Base-by-base conservation (phyloP, 2,797 vertebrate species). In the Catharus ustulatus region DNA sequence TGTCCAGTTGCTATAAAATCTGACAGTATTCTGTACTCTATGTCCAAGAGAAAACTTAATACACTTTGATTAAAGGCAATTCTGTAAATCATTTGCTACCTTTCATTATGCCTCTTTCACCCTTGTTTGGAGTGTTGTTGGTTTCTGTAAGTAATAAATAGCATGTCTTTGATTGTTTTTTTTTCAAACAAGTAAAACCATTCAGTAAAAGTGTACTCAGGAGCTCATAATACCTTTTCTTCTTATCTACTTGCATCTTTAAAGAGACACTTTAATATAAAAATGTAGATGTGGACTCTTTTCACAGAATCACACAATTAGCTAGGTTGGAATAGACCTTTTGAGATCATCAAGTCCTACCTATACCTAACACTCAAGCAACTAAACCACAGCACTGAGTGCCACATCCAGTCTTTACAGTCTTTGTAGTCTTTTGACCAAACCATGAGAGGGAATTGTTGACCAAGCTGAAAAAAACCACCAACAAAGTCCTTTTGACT, bases 201-300 rank as follows among this genome's bases (percentile, higher is more conserved):
- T 20, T 59, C 58, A 32, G 15, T 68, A 17, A 49, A 75, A 78
- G 45, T 38, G 4, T 79, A 54, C 15, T 45, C 46, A 75, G 18
- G 21, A 82, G 57, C 4, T 75, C 2, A 0, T 46, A 69, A 52
- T 32, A 38, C 2, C 7, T 42, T 42, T 84, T 74, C 77, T 49
- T 46, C 66, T 55, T 77, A 11, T 63, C 29, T 45, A 15, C 8
- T 38, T 68, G 15, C 15, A 76, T 62, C 22, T 73, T 63, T 34
- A 22, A 32, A 66, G n/a, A 54, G 16, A 21, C 4, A 17, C 3
- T 13, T 11, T 1, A 0, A 55, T 42, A 54, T 14, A 30, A 81
- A 74, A 91, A 69, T 16, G 10, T 3, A 63, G 15, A 34, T 21
- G 5, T 45, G 13, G 30, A 67, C 13, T 57, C 20, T 68, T 52